Evolutionary conservation across 2,113 vertebrate species (phyloP).

Genomic region (Sander lucioperca): DNA sequence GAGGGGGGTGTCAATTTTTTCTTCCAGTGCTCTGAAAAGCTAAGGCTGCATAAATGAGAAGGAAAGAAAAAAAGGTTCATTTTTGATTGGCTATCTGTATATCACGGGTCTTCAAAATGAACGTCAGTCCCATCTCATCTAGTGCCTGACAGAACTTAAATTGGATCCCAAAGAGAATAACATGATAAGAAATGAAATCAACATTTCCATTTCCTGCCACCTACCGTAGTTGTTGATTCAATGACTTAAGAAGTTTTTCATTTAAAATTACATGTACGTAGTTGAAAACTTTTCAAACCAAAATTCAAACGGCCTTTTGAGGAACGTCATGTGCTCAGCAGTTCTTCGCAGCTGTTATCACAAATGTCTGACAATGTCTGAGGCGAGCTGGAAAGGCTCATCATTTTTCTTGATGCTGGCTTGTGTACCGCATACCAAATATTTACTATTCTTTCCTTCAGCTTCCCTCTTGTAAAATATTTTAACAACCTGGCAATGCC

Average conservation of each 20-base stretch:
- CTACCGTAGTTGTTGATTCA: slow-evolving; percentile 50
- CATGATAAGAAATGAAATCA: slow-evolving; percentile 64
- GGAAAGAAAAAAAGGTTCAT: slow-evolving; percentile 40
- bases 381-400: slow-evolving; percentile 25
- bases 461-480: not conserved
- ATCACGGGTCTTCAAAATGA: slow-evolving; percentile 63
- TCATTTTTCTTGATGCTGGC: slow-evolving; percentile 11
- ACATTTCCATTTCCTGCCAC: slow-evolving; percentile 49
- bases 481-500: not conserved
- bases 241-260: slow-evolving; percentile 43
- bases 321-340: slow-evolving; percentile 29
- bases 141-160: slow-evolving; percentile 76
- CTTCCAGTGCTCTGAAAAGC: slow-evolving; percentile 45
- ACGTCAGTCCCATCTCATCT: slow-evolving; percentile 74
- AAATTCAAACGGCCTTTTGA: slow-evolving; percentile 25
- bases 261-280: slow-evolving; percentile 37
- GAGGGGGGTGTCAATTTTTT: slow-evolving; percentile 51
- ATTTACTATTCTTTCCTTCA: slow-evolving; percentile 14
- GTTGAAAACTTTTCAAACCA: slow-evolving; percentile 47
- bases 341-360: slow-evolving; percentile 52
- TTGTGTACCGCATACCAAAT: slow-evolving; percentile 9
- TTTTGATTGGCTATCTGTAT: slow-evolving; percentile 74
- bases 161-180: slow-evolving; percentile 70
- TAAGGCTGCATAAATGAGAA: slow-evolving; percentile 51
- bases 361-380: slow-evolving; percentile 40